These are phyloP conservation scores for Columba janthina DNA, from an alignment of 2,113 vertebrate species.

Conservation along the genomic window DNA sequence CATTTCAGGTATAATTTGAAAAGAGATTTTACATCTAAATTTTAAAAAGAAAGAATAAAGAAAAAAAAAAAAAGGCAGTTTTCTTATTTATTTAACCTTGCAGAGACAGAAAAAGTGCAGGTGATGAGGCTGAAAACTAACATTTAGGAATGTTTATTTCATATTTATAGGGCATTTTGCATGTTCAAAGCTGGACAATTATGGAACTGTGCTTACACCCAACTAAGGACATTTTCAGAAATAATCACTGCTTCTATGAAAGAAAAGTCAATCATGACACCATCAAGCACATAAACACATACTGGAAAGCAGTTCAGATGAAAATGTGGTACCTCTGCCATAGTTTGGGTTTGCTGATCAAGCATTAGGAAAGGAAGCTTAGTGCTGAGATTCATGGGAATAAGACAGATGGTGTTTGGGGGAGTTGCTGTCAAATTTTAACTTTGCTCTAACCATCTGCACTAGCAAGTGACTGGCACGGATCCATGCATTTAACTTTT, in stretches of 20 bases:
- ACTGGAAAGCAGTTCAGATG: neutral
- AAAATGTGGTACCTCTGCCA: neutral
- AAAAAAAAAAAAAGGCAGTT: neutral
- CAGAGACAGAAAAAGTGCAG: neutral
- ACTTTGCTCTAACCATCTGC: slow-evolving; percentile 50
- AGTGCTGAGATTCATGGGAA: neutral
- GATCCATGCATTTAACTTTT: slow-evolving; percentile 30
- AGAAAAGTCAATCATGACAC: neutral
- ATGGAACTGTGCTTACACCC: neutral
- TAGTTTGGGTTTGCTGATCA: slow-evolving; percentile 7
- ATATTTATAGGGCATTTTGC: neutral
- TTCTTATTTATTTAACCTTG: neutral
- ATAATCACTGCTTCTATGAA: neutral
- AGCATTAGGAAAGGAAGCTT: neutral
- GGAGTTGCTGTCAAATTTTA: slow-evolving; percentile 50
- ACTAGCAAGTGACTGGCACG: slow-evolving; percentile 38
- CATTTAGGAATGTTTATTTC: neutral
- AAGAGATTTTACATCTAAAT: neutral
- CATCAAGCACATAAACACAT: slow-evolving; percentile 20
- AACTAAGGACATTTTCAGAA: slow-evolving; percentile 28
- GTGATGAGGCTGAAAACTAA: neutral
- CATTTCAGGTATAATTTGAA: neutral
- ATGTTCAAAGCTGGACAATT: neutral
- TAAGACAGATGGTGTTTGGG: slow-evolving; percentile 44
- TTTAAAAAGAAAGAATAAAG: neutral